These are phyloP conservation scores for Fratercula arctica DNA, from an alignment of 2,797 vertebrate species.

Conservation along the genomic window DNA sequence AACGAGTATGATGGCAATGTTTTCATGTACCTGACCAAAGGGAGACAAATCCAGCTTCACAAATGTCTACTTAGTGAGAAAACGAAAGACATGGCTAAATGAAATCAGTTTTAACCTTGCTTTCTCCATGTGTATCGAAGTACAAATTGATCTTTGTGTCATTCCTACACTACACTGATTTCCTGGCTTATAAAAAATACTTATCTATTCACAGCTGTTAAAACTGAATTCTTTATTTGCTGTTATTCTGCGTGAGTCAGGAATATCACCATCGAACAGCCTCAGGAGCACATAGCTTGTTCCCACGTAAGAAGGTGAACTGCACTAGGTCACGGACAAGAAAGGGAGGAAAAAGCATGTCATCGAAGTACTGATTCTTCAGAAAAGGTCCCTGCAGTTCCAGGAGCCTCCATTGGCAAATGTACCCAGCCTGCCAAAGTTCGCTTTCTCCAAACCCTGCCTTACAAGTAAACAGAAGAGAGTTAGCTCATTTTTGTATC, in stretches of 20 bases:
- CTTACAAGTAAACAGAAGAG: slow-evolving; percentile 73
- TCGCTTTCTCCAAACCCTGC: slow-evolving; percentile 46
- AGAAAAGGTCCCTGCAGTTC: background rate
- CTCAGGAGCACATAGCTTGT: background rate
- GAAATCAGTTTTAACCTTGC: background rate
- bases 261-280: background rate
- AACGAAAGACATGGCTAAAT: background rate
- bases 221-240: background rate
- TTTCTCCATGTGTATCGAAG: background rate
- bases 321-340: background rate
- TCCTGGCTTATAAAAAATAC: background rate
- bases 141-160: background rate
- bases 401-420: slow-evolving; percentile 49
- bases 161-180: background rate
- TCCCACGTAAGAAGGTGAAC: background rate
- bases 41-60: background rate
- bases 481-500: slow-evolving; percentile 49
- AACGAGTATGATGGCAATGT: background rate
- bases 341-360: background rate
- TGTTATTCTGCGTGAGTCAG: background rate
- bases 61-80: background rate
- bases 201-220: background rate
- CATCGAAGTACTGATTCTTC: background rate
- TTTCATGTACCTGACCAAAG: background rate
- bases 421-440: background rate